These are phyloP conservation scores for Carettochelys insculpta DNA, from an alignment of 2,113 vertebrate species.

Conservation along the genomic window DNA sequence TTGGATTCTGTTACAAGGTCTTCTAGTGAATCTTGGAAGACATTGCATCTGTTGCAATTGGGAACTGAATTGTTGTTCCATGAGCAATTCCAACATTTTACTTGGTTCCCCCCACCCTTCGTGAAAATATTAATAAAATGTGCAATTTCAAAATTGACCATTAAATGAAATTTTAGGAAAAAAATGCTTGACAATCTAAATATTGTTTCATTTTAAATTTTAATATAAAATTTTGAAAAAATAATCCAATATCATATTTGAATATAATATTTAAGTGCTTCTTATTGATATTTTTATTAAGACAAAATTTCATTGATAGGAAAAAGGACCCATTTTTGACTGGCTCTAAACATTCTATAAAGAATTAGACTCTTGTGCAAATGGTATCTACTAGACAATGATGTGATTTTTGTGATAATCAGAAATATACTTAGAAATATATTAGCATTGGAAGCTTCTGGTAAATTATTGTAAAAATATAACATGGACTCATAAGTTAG, in stretches of 20 bases:
- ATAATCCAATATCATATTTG: no score
- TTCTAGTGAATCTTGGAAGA: neutral
- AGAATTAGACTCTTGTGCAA: neutral
- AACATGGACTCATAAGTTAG: neutral
- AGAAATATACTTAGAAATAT: neutral
- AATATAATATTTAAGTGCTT: neutral
- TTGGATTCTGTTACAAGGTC: neutral
- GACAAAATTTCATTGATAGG: neutral
- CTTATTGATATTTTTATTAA: neutral
- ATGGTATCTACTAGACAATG: neutral
- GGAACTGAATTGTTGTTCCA: neutral
- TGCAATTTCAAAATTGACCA: neutral
- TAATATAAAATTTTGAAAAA: no score
- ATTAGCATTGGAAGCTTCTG: neutral
- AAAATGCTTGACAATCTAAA: neutral
- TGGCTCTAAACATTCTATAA: neutral
- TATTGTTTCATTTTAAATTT: neutral
- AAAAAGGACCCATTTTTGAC: neutral
- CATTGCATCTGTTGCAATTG: neutral
- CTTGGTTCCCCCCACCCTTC: accelerated
- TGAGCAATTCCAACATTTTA: neutral
- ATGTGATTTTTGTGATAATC: neutral
- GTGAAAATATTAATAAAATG: neutral
- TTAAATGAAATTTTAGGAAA: neutral
- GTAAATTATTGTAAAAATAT: neutral